Conservation (phyloP, 2,888 invertebrate genomes). For the Dynastes tityus region DNA sequence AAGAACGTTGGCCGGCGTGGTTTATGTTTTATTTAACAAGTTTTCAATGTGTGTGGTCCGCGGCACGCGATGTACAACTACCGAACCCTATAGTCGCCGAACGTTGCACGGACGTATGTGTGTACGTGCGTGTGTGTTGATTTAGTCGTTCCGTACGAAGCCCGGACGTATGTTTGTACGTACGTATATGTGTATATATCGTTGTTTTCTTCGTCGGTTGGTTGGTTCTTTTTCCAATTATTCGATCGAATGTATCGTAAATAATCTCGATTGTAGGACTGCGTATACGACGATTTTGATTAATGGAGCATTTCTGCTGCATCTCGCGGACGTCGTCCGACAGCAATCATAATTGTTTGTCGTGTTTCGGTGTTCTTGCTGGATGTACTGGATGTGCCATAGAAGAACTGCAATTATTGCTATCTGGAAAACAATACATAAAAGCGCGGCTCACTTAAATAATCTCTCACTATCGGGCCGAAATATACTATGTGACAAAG, state of each 20-base stretch:
- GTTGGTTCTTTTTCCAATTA: constrained; percentile 28
- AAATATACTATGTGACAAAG: no score
- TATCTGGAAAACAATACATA: no score
- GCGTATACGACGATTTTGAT: constrained; percentile 21
- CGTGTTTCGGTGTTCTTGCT: background rate
- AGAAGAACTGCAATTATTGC: no score
- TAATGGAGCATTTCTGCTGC: constrained; percentile 17
- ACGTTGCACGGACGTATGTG: background rate
- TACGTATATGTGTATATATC: constrained; percentile 21
- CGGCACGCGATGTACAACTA: constrained; percentile 69
- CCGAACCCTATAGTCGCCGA: constrained; percentile 56
- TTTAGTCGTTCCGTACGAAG: constrained; percentile 57
- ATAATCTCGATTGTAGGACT: constrained; percentile 8
- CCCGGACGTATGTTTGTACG: constrained; percentile 38
- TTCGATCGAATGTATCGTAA: constrained; percentile 26
- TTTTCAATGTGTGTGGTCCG: constrained; percentile 69
- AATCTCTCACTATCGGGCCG: no score
- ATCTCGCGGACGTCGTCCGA: background rate
- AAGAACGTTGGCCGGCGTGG: constrained; percentile 67
- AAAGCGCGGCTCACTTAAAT: no score
- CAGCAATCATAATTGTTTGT: constrained; percentile 12
- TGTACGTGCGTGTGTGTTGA: constrained; percentile 53
- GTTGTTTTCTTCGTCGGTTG: background rate
- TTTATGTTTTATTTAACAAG: constrained; percentile 71
- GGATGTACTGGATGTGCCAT: background rate